A percentile compares a stretch with the other conserved stretches of the same genome.
phyloP scores from a whole-genome alignment of 2,888 invertebrate species.

The Notodromas monacha region DNA sequence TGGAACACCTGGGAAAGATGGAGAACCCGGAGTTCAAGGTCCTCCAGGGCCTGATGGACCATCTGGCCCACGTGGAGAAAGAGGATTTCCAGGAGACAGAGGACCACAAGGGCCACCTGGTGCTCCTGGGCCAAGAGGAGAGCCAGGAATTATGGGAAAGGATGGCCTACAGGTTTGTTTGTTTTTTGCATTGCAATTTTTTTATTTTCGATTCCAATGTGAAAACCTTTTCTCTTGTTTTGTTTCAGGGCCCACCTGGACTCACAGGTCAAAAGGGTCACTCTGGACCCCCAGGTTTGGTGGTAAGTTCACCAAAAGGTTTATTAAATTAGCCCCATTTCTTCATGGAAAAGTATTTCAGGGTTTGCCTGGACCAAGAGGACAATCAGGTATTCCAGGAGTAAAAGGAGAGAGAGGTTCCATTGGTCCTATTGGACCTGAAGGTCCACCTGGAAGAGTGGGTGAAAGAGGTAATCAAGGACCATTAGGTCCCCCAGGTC shows the following conservation, averaged over 20 bases:
- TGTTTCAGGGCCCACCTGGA: constrained; percentile 19
- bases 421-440: constrained; percentile 32
- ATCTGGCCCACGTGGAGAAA: constrained; percentile 24
- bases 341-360: too few relatives aligned
- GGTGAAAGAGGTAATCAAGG: constrained; percentile 47
- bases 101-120: constrained; percentile 28
- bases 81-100: constrained; percentile 29
- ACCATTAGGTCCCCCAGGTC: constrained; percentile 34
- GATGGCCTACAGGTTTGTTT: too few relatives aligned
- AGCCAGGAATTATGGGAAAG: constrained; percentile 1
- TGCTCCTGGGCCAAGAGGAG: neutral
- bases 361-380: constrained; percentile 33
- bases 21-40: constrained; percentile 35
- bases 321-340: too few relatives aligned
- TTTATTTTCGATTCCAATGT: too few relatives aligned
- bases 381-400: constrained; percentile 29
- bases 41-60: constrained; percentile 21
- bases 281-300: constrained; percentile 30
- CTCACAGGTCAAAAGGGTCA: constrained; percentile 33
- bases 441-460: constrained; percentile 36
- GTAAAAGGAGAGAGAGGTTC: constrained; percentile 41
- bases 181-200: too few relatives aligned
- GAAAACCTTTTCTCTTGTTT: too few relatives aligned
- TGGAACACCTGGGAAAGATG: constrained; percentile 45
- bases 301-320: too few relatives aligned